Evolutionary conservation across 2,888 invertebrate species (phyloP).

Genomic region (Drosophila nr. medialis): DNA sequence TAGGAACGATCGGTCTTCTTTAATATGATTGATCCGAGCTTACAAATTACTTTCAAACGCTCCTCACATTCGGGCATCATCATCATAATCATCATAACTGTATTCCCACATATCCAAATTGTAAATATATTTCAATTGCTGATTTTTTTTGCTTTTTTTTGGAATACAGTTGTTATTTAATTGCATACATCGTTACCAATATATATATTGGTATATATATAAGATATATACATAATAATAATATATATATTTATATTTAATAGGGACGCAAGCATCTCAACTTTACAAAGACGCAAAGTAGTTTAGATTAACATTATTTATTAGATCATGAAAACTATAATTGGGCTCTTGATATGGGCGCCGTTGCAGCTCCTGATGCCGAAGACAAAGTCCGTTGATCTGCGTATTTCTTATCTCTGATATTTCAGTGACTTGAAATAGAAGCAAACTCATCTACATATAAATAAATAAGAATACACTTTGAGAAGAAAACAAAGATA

Average conservation of each 20-base stretch:
- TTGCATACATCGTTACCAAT: neutral
- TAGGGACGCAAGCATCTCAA: neutral
- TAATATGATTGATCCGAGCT: neutral
- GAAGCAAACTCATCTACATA: neutral
- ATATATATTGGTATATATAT: too few species aligned
- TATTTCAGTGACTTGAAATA: neutral
- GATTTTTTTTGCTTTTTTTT: too few species aligned
- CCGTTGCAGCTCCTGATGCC: neutral
- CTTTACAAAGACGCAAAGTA: neutral
- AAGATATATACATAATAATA: neutral
- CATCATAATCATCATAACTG: neutral
- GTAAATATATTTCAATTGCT: neutral
- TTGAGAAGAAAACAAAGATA: neutral
- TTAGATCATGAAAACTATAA: neutral
- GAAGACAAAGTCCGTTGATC: too few species aligned
- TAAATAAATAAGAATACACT: neutral
- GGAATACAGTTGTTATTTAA: neutral
- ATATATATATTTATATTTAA: neutral
- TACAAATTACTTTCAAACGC: neutral
- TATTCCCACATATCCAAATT: neutral
- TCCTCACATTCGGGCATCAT: too few species aligned
- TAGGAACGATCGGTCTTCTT: neutral
- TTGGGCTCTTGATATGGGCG: neutral
- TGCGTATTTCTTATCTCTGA: neutral
- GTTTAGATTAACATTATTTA: neutral